Evolutionary conservation across 2,113 vertebrate species (phyloP).

Genomic region (Rhadina sibilatrix): DNA sequence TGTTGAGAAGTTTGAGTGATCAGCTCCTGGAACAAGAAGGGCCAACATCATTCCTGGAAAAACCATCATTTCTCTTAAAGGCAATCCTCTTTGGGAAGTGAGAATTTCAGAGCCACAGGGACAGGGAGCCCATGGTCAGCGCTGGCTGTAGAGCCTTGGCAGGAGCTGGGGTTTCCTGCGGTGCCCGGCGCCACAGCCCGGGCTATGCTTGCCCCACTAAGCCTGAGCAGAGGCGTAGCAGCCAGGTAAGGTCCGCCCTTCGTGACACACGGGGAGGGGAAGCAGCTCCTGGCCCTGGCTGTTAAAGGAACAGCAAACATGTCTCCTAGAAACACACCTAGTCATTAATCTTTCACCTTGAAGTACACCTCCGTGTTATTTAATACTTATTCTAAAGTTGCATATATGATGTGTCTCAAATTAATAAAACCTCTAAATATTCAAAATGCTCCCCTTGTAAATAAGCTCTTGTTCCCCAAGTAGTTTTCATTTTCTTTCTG

Average conservation of each 20-base stretch:
- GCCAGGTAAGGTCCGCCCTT: not conserved
- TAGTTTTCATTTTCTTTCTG: not conserved
- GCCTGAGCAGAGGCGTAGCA: not conserved
- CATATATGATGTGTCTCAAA: not conserved
- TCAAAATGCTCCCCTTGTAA: not conserved
- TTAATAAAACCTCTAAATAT: not conserved
- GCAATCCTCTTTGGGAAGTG: accelerated
- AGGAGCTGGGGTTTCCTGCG: not conserved
- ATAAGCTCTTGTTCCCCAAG: not conserved
- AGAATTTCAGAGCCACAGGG: not conserved
- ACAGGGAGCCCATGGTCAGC: not conserved
- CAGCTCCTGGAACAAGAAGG: not conserved
- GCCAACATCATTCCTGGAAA: not conserved
- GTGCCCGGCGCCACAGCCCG: accelerated
- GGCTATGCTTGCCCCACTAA: not conserved
- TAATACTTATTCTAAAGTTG: not conserved
- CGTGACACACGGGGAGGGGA: not conserved
- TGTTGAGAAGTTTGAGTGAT: not conserved
- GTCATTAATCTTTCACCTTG: not conserved
- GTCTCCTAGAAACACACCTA: not conserved
- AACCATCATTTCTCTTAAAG: not conserved
- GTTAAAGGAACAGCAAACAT: constrained; percentile 24
- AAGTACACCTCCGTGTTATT: not conserved
- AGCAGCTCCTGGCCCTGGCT: not conserved
- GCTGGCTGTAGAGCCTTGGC: not conserved